Evolutionary conservation across 2,113 vertebrate species (phyloP).

Genomic region (Calyptommatus sinebrachiatus): DNA sequence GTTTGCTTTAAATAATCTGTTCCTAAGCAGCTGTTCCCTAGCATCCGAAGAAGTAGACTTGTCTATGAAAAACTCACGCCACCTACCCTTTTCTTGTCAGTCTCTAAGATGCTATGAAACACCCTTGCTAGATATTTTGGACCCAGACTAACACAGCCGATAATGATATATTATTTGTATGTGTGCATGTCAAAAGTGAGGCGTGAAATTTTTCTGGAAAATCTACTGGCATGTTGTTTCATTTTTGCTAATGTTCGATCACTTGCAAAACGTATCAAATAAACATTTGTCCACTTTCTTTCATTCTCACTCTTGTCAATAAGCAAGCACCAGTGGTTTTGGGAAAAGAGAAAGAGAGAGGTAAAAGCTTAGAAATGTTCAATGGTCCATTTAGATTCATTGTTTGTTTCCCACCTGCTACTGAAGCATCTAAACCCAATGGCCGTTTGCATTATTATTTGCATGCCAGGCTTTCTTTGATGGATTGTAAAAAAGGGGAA

Average conservation of each 20-base stretch:
- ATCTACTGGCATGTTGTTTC: no score
- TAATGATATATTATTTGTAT: no score
- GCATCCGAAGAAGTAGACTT: no score
- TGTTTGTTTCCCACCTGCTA: slow-evolving; percentile 10
- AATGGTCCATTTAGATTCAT: neutral
- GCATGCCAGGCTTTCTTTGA: slow-evolving; percentile 26
- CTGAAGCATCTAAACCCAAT: neutral
- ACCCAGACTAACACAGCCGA: no score
- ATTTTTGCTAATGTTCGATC: rapidly evolving
- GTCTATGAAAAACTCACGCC: no score
- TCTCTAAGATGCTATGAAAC: no score
- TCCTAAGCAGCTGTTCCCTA: no score
- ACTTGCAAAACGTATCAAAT: neutral
- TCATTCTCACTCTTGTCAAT: neutral
- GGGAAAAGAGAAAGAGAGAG: neutral
- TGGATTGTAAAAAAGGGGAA: slow-evolving; percentile 18
- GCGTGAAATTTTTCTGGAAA: no score
- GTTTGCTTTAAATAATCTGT: no score
- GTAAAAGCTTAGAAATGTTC: slow-evolving; percentile 1
- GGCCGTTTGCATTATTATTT: neutral
- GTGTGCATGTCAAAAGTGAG: no score
- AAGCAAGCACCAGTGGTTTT: neutral
- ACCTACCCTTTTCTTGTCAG: no score
- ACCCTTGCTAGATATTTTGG: no score
- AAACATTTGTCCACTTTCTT: neutral